Percentiles rank a stretch among this genome's conserved stretches.
These are phyloP conservation scores for Orthosia gracilis DNA, from an alignment of 2,888 invertebrate species.

Conservation along the genomic window DNA sequence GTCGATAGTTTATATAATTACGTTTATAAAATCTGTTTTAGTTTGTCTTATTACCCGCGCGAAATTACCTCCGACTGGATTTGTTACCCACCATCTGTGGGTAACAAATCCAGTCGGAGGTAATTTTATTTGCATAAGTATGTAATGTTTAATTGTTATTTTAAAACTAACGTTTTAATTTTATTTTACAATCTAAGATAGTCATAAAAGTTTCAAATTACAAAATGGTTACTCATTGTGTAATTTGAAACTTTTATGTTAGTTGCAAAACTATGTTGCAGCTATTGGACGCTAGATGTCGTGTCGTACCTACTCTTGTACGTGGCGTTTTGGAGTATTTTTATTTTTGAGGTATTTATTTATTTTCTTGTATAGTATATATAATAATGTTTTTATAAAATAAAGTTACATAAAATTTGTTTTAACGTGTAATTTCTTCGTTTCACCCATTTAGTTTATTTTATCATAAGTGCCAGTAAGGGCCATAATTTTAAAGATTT, in stretches of 20 bases:
- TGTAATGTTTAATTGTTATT: neutral
- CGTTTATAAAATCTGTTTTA: neutral
- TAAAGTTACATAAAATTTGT: neutral
- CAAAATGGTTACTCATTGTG: neutral
- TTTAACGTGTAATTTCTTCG: neutral
- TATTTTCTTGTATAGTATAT: neutral
- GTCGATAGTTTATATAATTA: neutral
- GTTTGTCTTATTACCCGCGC: neutral
- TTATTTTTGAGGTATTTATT: neutral
- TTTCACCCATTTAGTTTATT: neutral
- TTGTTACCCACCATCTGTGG: too few relatives aligned
- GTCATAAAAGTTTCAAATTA: too few relatives aligned
- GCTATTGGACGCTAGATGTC: conserved; percentile 60
- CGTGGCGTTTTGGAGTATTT: neutral
- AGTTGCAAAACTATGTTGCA: neutral
- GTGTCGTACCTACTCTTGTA: neutral
- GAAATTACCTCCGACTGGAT: too few relatives aligned
- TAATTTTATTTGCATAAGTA: neutral
- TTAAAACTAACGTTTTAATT: rapidly evolving
- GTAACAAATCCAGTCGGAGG: neutral
- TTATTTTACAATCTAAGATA: neutral
- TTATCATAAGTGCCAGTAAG: neutral
- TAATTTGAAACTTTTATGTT: too few relatives aligned
- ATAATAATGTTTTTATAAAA: neutral
- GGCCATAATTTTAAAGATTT: neutral